These are phyloP conservation scores for Aplidium turbinatum DNA, from an alignment of 23 tunicate species.

Conservation along the genomic window DNA sequence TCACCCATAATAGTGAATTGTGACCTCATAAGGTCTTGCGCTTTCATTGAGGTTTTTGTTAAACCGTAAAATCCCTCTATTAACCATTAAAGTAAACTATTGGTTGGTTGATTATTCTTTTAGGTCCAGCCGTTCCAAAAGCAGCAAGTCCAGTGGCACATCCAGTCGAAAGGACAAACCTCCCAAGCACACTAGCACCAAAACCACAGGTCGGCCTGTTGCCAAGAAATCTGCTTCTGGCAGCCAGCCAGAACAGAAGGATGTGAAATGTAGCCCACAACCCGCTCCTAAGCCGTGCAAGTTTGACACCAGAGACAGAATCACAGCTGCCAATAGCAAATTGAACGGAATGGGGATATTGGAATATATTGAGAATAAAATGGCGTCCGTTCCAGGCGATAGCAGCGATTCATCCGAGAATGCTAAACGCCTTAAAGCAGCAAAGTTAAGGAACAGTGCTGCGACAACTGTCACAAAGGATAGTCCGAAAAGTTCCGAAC, in stretches of 20 bases:
- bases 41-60: too few relatives aligned
- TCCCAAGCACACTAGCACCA: neutral
- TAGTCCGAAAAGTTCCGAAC: neutral
- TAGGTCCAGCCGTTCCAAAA: neutral
- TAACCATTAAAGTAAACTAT: too few relatives aligned
- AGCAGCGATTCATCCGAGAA: neutral
- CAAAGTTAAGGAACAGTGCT: too few relatives aligned
- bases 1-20: too few relatives aligned
- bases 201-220: neutral
- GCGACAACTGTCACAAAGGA: too few relatives aligned
- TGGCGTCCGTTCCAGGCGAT: constrained; percentile 5
- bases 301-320: constrained; percentile 8
- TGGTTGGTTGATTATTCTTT: too few relatives aligned
- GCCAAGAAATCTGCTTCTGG: neutral
- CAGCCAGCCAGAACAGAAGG: too few relatives aligned
- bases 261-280: too few relatives aligned
- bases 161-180: neutral
- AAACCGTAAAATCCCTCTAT: too few relatives aligned
- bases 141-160: neutral
- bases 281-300: too few relatives aligned
- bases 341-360: constrained; percentile 51
- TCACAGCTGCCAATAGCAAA: constrained; percentile 47
- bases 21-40: too few relatives aligned
- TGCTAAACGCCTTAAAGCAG: too few relatives aligned
- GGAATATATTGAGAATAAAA: constrained; percentile 50